A percentile compares a stretch with the other conserved stretches of the same genome.
phyloP scores from a whole-genome alignment of 2,113 vertebrate genomes.

The Platysternon megacephalum region DNA sequence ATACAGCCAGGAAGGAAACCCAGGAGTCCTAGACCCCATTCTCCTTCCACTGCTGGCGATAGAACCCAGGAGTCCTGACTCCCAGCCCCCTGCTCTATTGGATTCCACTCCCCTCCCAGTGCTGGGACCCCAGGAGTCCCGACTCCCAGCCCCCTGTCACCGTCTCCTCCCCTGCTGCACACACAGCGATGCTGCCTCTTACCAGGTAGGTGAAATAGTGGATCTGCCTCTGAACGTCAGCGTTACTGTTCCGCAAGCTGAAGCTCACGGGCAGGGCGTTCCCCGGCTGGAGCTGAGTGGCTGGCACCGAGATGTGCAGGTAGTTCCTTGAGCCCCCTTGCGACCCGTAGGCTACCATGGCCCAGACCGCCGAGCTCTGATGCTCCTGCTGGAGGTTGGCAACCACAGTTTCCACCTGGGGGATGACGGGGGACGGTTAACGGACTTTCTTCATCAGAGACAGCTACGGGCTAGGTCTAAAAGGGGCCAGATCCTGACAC shows the following conservation, averaged over 20 bases:
- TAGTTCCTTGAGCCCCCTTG: constrained; percentile 66
- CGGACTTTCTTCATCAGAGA: background rate
- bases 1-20: background rate
- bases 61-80: background rate
- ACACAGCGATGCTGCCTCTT: background rate
- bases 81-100: background rate
- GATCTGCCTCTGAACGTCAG: background rate
- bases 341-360: constrained; percentile 59
- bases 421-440: background rate
- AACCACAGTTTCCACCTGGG: constrained; percentile 78
- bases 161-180: background rate
- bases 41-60: background rate
- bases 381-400: constrained; percentile 59
- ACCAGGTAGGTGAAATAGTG: constrained; percentile 74
- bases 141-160: background rate
- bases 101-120: background rate
- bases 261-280: constrained; percentile 65
- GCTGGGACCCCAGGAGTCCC: background rate
- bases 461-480: background rate
- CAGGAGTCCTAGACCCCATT: background rate
- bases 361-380: constrained; percentile 73
- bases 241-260: background rate
- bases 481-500: background rate
- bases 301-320: constrained; percentile 75
- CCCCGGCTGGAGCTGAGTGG: constrained; percentile 37